phyloP scores from a whole-genome alignment of 2,888 invertebrate genomes.

The Colletes collaris region DNA sequence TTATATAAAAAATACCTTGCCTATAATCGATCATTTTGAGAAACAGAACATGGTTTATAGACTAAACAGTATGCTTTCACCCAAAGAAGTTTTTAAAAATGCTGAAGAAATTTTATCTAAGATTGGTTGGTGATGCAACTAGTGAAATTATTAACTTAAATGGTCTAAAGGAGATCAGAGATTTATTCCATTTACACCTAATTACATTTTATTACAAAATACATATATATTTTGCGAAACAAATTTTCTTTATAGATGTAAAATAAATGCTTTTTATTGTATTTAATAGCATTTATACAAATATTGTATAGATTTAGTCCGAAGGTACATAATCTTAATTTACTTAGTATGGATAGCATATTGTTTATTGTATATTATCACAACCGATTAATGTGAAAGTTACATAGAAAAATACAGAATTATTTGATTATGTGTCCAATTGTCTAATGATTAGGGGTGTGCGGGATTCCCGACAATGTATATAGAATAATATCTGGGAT shows the following conservation, averaged over 20 bases:
- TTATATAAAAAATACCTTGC: slow-evolving; percentile 93
- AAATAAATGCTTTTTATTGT: not conserved
- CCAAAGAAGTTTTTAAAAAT: slow-evolving; percentile 87
- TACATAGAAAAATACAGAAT: too few species aligned
- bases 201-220: slow-evolving; percentile 15
- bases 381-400: too few species aligned
- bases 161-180: slow-evolving; percentile 4
- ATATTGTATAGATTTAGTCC: slow-evolving; percentile 1
- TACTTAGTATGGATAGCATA: too few species aligned
- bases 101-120: slow-evolving; percentile 85
- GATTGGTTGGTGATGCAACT: slow-evolving; percentile 78
- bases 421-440: too few species aligned
- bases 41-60: slow-evolving; percentile 88
- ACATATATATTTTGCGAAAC: slow-evolving; percentile 21
- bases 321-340: not conserved
- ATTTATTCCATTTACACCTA: not conserved
- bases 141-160: not conserved
- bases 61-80: slow-evolving; percentile 88
- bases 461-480: too few species aligned
- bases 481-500: too few species aligned
- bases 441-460: too few species aligned
- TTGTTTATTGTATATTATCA: too few species aligned
- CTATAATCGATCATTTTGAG: slow-evolving; percentile 94
- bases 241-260: slow-evolving; percentile 15
- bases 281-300: slow-evolving; percentile 26